Conservation (phyloP, 2,888 invertebrate species). For the Eueremaeus valkanovi region DNA sequence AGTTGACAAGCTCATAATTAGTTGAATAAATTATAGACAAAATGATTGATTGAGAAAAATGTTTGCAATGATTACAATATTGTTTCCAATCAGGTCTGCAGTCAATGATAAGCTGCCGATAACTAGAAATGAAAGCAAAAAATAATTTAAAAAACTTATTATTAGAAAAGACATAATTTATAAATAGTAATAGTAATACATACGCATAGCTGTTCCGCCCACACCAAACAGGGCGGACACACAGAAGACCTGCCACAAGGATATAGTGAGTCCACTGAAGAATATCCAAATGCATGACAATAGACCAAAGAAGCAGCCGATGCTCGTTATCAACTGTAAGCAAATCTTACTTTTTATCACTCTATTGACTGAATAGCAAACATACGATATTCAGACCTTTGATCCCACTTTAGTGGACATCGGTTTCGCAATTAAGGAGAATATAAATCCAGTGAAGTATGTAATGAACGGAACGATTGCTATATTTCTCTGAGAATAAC, state of each 20-base stretch:
- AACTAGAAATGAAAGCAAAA: too few relatives aligned
- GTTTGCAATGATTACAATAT: too few relatives aligned
- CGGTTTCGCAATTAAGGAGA: conserved; percentile 28
- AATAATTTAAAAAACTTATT: too few relatives aligned
- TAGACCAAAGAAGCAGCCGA: conserved; percentile 65
- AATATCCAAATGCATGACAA: conserved; percentile 68
- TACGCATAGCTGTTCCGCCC: conserved; percentile 76
- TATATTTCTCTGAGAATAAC: conserved; percentile 36
- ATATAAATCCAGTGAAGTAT: conserved; percentile 38
- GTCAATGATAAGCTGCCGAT: conserved; percentile 83
- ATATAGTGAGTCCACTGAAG: conserved; percentile 49
- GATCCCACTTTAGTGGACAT: conserved; percentile 29
- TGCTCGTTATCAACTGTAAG: conserved; percentile 61
- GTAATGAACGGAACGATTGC: conserved; percentile 41
- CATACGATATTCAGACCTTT: background rate
- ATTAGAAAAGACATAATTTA: too few relatives aligned
- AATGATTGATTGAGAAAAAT: too few relatives aligned
- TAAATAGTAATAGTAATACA: too few relatives aligned
- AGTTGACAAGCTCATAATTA: too few relatives aligned
- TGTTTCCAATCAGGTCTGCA: conserved; percentile 79
- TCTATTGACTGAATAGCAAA: conserved; percentile 38
- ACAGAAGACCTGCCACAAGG: conserved; percentile 61
- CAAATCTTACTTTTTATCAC: too few relatives aligned
- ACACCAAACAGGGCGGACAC: conserved; percentile 71
- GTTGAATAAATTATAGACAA: too few relatives aligned